Base-by-base conservation (phyloP, 37 sponge, comb jelly and placozoan species). In the Haliclona indistincta region DNA sequence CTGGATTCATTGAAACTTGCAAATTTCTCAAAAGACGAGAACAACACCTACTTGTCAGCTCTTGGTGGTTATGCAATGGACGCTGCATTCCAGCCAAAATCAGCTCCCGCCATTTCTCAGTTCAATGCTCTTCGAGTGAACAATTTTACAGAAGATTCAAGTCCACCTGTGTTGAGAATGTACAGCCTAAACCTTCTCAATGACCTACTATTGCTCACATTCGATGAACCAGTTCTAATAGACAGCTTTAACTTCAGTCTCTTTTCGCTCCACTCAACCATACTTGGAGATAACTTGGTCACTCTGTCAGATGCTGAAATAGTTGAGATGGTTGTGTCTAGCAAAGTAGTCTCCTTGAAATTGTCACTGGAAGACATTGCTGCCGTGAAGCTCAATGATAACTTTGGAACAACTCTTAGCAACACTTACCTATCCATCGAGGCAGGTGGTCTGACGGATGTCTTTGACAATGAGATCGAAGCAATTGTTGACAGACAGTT, bases 181-280 rank as follows among this genome's bases (percentile, higher is more conserved):
- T 95, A 58, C 70, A 70, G 40, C 41, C 71, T 95, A 61, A 74
- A 91, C 56, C 78, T 92, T 13, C 62, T 56, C 3, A 26, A 47
- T 32, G 96, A 84, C 40, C 51, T 33, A 1, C 72, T 95, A 3
- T 29, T 47, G 2, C 64, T 95, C 28, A 88, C 84, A 1, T 95
- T 95, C 49, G 72, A 78, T 71, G 96, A 95, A 62, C 89, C 96
- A n/a, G 87, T 95, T 26, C 55, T 76, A 6, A 38, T 77, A 0
- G 43, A 47, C 20, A 41, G 34, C 30, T 68, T 95, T 26, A 93
- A 88, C 45, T 36, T 88, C 23, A 78, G 86, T 38, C 74, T 73
- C 25, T 30, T 88, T 19, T 53, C 74, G 3, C 61, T 93, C 43
- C 77, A 78, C 58, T 90, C 91, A 33, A 49, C 67, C 2, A 58